phyloP scores from a whole-genome alignment of 2,113 vertebrate genomes.

The Peucedramus taeniatus region DNA sequence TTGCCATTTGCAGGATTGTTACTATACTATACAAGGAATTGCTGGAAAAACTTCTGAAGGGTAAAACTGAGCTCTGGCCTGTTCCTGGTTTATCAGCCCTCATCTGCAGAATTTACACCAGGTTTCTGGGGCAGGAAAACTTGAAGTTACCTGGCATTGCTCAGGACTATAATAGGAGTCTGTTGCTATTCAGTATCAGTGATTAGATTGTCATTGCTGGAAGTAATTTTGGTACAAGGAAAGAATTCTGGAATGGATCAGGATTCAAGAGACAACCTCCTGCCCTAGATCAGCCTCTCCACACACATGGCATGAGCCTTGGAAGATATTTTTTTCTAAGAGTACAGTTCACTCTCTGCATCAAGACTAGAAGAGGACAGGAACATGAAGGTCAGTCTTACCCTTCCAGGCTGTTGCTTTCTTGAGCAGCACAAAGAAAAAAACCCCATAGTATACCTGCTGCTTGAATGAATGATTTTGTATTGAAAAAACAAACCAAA shows the following conservation, averaged over 20 bases:
- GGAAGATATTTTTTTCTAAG: background rate
- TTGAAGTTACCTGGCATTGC: background rate
- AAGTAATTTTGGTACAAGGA: background rate
- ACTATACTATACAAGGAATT: background rate
- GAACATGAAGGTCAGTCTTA: background rate
- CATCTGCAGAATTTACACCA: background rate
- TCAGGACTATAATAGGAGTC: background rate
- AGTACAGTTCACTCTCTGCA: background rate
- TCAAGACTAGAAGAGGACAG: background rate
- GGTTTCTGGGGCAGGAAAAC: background rate
- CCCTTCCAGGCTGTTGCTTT: background rate
- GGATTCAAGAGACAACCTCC: background rate
- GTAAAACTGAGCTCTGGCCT: background rate
- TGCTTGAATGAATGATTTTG: background rate
- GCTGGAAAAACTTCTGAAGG: background rate
- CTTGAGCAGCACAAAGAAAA: background rate
- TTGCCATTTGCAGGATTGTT: background rate
- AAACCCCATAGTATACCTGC: accelerated
- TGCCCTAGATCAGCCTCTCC: background rate
- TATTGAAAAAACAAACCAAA: background rate
- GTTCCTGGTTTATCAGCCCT: background rate
- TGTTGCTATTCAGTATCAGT: background rate
- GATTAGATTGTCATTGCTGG: background rate
- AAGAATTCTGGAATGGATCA: background rate
- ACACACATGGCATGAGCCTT: accelerated